phyloP scores from a whole-genome alignment of 1,140 invertebrate species.

The Sweltsa coloradensis region DNA sequence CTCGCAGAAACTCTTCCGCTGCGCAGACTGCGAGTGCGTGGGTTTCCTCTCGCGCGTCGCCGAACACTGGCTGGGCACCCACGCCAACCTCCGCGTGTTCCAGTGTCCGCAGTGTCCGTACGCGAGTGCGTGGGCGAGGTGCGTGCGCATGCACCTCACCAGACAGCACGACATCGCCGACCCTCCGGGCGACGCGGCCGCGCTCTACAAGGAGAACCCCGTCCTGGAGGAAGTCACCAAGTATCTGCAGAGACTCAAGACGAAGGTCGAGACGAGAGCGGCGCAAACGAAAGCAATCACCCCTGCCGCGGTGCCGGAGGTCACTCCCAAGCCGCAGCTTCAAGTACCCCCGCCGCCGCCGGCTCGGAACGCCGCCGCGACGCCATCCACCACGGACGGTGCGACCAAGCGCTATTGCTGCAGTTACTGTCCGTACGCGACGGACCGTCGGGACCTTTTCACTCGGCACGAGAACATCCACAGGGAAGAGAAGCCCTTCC shows the following conservation, averaged over 20 bases:
- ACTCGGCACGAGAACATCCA: slow-evolving; percentile 95
- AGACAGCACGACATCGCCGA: slow-evolving; percentile 51
- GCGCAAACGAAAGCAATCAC: slow-evolving; percentile 14
- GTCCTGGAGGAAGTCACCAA: slow-evolving; percentile 59
- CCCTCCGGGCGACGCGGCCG: slow-evolving; percentile 24
- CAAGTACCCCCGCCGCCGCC: slow-evolving; percentile 14
- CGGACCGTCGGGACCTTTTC: slow-evolving; percentile 83
- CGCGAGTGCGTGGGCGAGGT: slow-evolving; percentile 59
- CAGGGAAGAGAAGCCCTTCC: slow-evolving; percentile 83
- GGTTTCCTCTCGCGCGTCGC: slow-evolving; percentile 64
- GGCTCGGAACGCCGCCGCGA: slow-evolving; percentile 19
- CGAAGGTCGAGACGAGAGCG: slow-evolving; percentile 37
- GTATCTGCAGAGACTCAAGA: slow-evolving; percentile 52
- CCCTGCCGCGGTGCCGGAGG: slow-evolving; percentile 10
- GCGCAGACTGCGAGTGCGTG: slow-evolving; percentile 64
- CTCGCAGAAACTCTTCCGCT: slow-evolving; percentile 56
- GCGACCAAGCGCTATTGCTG: slow-evolving; percentile 65
- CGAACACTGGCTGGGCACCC: slow-evolving; percentile 72
- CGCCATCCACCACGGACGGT: neutral
- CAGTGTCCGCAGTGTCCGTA: slow-evolving; percentile 59
- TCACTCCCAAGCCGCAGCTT: neutral
- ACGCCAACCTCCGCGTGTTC: slow-evolving; percentile 61
- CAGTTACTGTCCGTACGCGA: slow-evolving; percentile 75
- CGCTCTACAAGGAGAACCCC: slow-evolving; percentile 53
- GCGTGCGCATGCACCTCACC: slow-evolving; percentile 56